Conservation (phyloP, 2,797 vertebrate species). For the Myotis planiceps region DNA sequence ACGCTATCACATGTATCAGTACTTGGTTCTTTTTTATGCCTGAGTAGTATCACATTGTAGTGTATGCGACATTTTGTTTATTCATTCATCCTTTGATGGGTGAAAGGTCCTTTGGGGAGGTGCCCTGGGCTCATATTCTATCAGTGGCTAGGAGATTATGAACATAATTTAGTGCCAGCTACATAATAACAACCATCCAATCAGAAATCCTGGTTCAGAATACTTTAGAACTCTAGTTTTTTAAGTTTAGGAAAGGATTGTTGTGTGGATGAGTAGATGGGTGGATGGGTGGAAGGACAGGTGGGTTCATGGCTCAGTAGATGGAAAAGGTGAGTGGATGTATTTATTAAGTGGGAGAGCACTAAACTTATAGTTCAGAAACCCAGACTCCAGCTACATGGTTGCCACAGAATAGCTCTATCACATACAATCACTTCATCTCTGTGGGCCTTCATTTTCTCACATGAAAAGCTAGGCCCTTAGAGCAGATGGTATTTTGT, state of each 20-base stretch:
- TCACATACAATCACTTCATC: not conserved
- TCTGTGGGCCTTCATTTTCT: not conserved
- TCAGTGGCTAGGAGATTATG: not conserved
- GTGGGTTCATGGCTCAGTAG: not conserved
- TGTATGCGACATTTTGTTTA: not conserved
- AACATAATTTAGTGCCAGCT: not conserved
- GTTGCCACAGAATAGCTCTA: not conserved
- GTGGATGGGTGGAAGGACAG: not conserved
- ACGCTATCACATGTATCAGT: not conserved
- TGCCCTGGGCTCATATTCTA: not conserved
- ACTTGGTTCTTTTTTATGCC: not conserved
- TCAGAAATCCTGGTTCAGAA: not conserved
- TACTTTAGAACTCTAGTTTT: not conserved
- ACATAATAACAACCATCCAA: not conserved
- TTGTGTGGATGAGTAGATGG: not conserved
- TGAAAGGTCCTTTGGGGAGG: not conserved
- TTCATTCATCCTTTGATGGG: not conserved
- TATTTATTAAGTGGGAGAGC: not conserved
- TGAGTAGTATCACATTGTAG: not conserved
- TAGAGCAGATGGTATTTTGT: not conserved
- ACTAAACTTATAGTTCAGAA: conserved; percentile 5
- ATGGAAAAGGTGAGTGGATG: not conserved
- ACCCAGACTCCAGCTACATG: not conserved
- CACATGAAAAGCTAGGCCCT: not conserved
- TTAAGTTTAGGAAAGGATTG: not conserved